Evolutionary conservation across 2,113 vertebrate genomes (phyloP), one percentile per base, ranked within the genome.

Genomic region (Bos taurus): DNA sequence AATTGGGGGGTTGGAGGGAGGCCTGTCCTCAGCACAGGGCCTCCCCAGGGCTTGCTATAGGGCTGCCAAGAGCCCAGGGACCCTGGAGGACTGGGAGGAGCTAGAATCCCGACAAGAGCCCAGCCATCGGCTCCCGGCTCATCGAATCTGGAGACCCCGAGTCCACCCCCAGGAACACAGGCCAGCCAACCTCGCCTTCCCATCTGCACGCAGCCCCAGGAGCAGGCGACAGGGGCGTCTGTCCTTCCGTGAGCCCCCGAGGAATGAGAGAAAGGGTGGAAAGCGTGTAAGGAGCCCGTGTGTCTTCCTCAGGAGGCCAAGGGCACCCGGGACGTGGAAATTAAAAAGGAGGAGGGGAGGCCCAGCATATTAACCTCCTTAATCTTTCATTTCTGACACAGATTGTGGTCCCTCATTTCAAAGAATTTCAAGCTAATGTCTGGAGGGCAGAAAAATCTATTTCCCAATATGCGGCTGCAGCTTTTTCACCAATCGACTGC

Each of bases 401-500:
- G 98, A 98, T 98, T 99, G 98, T 98, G 98, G 98, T 99, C 98
- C 95, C 98, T 99, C 99, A 99, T 99, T 99, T 99, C 99, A 98
- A 99, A 99, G 99, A 98, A 99, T 99, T 99, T 99, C 99, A 99
- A 99, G 98, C 98, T 99, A 99, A 99, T 99, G 99, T 99, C 99
- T 99, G 98, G 99, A 99, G 98, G 99, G 99, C 99, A 99, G 98
- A 98, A 99, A 99, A 99, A 99, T 99, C 99, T 98, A 99, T 99
- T 99, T 99, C 99, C 99, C 99, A 99, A 99, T 99, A 99, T 97
- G 97, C 98, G 97, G 98, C 99, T 98, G 98, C 98, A 98, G 99
- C 99, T 99, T 99, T 98, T 99, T 99, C 98, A 98, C 99, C 99
- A 94, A 99, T 99, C 98, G 99, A 99, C 99, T 99, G 98, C 98